Evolutionary conservation across 2,113 vertebrate species (phyloP), one percentile per base, ranked within the genome.

Genomic region (Eurypyga helias): DNA sequence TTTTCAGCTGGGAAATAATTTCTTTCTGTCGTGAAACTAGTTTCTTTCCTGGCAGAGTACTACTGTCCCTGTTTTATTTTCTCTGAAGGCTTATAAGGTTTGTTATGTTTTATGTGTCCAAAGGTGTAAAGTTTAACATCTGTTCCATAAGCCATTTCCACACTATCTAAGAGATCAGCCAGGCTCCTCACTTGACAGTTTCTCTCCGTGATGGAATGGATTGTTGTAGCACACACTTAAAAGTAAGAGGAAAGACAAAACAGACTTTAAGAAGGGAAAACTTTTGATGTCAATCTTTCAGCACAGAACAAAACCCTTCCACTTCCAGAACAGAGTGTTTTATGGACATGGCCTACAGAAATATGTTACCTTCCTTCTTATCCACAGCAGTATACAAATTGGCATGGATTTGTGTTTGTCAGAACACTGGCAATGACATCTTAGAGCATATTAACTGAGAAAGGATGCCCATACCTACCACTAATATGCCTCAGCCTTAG

Each of bases 81-180:
- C 41, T 94, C 54, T 17, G 77, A 91, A 24, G 92, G 75, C 60
- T 89, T 97, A 66, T 88, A 97, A 89, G 99, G 85, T 43, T 98
- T 97, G 54, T 65, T 83, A 60, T 93, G 96, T 58, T 98, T 98
- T 60, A 98, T 95, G 85, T 98, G 97, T n/a, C 98, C 97, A 1
- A 97, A 98, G 45, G 78, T 97, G 54, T 98, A 98, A 82, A 96
- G 92, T 76, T 62, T 64, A 91, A 98, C 77, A 14, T 98, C 98
- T 16, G 92, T 95, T 90, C 83, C 97, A 70, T 98, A 98, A 19
- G 70, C 95, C 17, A 66, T 92, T 96, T 98, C 97, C 33, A 98
- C 54, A 3, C 66, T 88, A 96, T 81, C 83, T 82, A 98, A 97
- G 48, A 98, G 92, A 20, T 69, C 49, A 57, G n/a, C 41, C 49